phyloP scores from a whole-genome alignment of 1,140 invertebrate genomes.

The Lamellibrachia luymesi region DNA sequence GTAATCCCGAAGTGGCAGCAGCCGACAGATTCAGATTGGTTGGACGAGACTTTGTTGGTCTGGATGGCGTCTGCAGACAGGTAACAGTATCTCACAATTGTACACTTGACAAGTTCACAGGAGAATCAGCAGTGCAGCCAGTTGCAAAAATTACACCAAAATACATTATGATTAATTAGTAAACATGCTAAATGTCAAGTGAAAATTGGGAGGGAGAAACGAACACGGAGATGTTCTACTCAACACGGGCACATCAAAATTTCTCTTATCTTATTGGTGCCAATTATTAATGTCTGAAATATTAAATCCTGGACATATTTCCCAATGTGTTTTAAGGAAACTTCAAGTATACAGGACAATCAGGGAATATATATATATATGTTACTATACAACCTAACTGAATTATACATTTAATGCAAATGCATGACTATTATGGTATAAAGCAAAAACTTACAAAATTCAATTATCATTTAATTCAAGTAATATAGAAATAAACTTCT shows the following conservation, averaged over 20 bases:
- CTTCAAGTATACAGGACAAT: too few species aligned
- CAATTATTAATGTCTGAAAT: too few species aligned
- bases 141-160: neutral
- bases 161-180: neutral
- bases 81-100: neutral
- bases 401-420: too few species aligned
- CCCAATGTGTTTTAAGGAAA: too few species aligned
- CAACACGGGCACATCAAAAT: too few species aligned
- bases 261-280: too few species aligned
- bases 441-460: neutral
- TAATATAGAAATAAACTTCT: neutral
- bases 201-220: neutral
- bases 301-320: too few species aligned
- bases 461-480: neutral
- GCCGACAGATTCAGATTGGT: neutral
- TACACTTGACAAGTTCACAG: neutral
- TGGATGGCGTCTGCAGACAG: neutral
- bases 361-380: too few species aligned
- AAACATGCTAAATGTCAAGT: neutral
- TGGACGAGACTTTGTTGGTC: neutral
- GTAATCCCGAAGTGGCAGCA: neutral
- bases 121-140: neutral
- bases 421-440: neutral
- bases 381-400: too few species aligned
- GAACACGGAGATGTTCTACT: neutral